These are phyloP conservation scores for Chloroceryle aenea DNA, from an alignment of 2,113 vertebrate genomes.

Conservation along the genomic window DNA sequence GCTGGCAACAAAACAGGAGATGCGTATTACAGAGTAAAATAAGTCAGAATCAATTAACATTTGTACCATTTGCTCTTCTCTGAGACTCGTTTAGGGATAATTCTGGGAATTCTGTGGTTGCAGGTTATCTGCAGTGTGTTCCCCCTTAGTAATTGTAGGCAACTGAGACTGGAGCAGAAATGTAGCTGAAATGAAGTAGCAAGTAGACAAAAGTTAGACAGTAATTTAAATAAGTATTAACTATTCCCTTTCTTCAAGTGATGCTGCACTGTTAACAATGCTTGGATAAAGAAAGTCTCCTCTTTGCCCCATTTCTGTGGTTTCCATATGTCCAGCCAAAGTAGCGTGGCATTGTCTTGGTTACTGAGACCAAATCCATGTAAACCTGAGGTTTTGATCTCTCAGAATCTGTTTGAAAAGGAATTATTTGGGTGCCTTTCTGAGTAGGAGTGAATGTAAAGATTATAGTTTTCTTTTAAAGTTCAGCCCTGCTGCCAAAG, in stretches of 20 bases:
- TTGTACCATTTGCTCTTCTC: background rate
- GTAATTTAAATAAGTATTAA: slow-evolving; percentile 9
- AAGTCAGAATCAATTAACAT: background rate
- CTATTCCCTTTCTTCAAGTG: background rate
- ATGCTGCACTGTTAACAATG: background rate
- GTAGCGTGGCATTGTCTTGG: fast-evolving
- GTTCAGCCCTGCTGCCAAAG: background rate
- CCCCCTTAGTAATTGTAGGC: background rate
- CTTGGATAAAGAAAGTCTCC: background rate
- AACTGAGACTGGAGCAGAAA: background rate
- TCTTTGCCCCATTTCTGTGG: background rate
- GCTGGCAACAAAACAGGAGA: background rate
- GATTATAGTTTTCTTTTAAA: background rate
- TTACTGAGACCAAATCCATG: background rate
- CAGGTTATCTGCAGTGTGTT: background rate
- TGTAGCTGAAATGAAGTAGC: background rate
- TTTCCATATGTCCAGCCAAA: background rate
- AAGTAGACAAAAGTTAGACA: background rate
- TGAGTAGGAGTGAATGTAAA: background rate
- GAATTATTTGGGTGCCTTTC: background rate
- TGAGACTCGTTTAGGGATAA: background rate
- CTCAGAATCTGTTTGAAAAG: background rate
- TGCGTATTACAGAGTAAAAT: background rate
- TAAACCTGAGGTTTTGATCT: background rate
- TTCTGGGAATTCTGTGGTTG: background rate